Evolutionary conservation across 2,113 vertebrate species (phyloP).

Genomic region (Apistogramma diplotaenia): DNA sequence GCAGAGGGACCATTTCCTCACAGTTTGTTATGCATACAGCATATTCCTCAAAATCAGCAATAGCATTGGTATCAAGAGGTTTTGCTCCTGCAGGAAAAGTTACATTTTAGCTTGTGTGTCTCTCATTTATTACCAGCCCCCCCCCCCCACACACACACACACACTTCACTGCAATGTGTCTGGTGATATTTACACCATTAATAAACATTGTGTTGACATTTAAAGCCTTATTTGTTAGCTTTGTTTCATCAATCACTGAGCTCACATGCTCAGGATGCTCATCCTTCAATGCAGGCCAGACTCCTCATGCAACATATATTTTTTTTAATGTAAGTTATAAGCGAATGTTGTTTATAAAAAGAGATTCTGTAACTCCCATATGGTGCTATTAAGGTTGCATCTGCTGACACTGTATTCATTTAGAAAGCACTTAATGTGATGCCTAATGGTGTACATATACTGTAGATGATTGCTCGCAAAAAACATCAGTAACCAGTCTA

Average conservation of each 20-base stretch:
- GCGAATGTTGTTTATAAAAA: not conserved
- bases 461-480: not conserved
- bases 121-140: not conserved
- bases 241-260: slow-evolving; percentile 5
- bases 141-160: too few relatives aligned
- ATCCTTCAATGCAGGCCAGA: not conserved
- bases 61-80: not conserved
- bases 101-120: not conserved
- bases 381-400: too few relatives aligned
- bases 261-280: not conserved
- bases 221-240: slow-evolving; percentile 16
- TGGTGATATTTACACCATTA: slow-evolving; percentile 31
- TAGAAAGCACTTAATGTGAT: not conserved
- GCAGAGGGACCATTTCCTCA: not conserved
- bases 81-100: not conserved
- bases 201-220: slow-evolving; percentile 29
- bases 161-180: not conserved
- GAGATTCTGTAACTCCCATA: not conserved
- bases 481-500: not conserved
- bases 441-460: not conserved
- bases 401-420: not conserved
- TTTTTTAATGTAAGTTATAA: not conserved
- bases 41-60: not conserved
- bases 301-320: not conserved
- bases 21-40: not conserved